Percentiles rank a stretch among this genome's conserved stretches.
Conservation (phyloP, 1,140 invertebrate genomes). For the Halictus rubicundus region DNA sequence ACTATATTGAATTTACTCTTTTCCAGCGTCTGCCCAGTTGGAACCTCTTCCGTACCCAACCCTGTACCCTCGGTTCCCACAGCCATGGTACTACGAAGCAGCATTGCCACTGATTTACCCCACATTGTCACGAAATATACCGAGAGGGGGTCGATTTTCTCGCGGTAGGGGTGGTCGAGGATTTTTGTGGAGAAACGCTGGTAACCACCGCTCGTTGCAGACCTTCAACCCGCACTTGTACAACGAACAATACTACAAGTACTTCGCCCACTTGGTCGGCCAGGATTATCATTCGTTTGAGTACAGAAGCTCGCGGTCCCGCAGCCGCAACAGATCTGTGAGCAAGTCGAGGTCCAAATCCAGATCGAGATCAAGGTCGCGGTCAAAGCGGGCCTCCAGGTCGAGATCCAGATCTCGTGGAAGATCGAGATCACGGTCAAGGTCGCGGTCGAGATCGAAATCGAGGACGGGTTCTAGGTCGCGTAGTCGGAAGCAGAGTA, state of each 20-base stretch:
- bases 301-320: slow-evolving; percentile 77
- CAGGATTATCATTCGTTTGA: slow-evolving; percentile 72
- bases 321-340: slow-evolving; percentile 61
- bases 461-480: slow-evolving; percentile 56
- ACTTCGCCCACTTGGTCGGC: slow-evolving; percentile 76
- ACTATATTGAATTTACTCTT: background rate
- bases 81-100: slow-evolving; percentile 75
- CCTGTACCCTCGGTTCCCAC: slow-evolving; percentile 72
- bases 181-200: slow-evolving; percentile 56
- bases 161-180: slow-evolving; percentile 62
- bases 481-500: slow-evolving; percentile 57
- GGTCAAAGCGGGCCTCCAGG: slow-evolving; percentile 36
- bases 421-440: slow-evolving; percentile 49
- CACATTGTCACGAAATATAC: slow-evolving; percentile 54
- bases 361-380: slow-evolving; percentile 64
- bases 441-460: slow-evolving; percentile 31
- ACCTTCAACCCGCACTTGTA: slow-evolving; percentile 72
- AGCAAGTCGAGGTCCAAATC: slow-evolving; percentile 57
- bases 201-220: slow-evolving; percentile 52
- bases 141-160: slow-evolving; percentile 57
- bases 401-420: slow-evolving; percentile 48
- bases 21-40: slow-evolving; percentile 14
- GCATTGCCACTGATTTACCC: slow-evolving; percentile 71
- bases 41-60: slow-evolving; percentile 46
- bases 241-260: slow-evolving; percentile 78